Base-by-base conservation (phyloP, 2,113 vertebrate genomes). In the Elgaria multicarinata region DNA sequence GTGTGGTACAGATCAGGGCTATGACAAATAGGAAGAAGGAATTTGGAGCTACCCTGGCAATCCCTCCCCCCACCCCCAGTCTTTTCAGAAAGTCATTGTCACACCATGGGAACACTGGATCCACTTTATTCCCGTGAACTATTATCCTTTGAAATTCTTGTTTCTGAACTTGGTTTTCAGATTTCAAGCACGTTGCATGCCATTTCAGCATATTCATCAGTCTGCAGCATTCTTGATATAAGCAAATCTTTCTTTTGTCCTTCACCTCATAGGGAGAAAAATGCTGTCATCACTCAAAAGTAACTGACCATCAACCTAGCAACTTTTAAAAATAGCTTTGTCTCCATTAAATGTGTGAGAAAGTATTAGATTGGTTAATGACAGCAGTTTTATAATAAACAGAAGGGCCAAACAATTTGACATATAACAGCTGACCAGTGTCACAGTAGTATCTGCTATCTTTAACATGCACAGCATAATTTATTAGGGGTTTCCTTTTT, bases 401-500 rank as follows among this genome's bases (percentile, higher is more conserved):
- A 88, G 79, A 82, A 93, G 83, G 78, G 36, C 85, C 20, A 93
- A 93, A 92, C 88, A 92, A 39, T 58, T 90, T 93, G 87, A 91
- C 94, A 75, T 20, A 90, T 39, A 93, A 80, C 93, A 95, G 91
- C 93, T 96, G 92, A 83, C 76, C 69, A 77, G 24, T 90, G 91
- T 36, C 81, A 84, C 89, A 88, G 72, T 82, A 94, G 58, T 86
- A 81, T 92, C 93, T 95, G 83, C 46, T 95, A 83, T 95, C 89
- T 67, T 92, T 92, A 36, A 69, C 89, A 82, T 87, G 94, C 92
- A 89, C 86, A 89, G 79, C 83, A 91, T 94, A 91, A 95, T 95
- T 67, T 95, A 91, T 93, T 94, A 95, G 76, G 85, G 72, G 50
- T 82, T 82, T 86, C 84, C 91, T 95, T 93, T 90, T 92, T 83